Base-by-base conservation (phyloP, 2,888 invertebrate genomes). In the Idaea straminata region DNA sequence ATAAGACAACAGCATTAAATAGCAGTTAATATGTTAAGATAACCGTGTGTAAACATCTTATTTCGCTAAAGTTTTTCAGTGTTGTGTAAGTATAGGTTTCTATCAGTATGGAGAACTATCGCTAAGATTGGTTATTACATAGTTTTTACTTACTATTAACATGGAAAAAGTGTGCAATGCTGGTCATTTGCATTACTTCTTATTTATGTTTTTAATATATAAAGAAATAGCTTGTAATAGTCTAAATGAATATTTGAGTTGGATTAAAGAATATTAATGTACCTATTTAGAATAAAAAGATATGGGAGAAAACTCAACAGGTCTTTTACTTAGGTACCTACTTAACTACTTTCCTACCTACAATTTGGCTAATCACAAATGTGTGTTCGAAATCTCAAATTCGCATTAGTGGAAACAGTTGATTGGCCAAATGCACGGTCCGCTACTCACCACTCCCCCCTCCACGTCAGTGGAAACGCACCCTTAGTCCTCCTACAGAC, bases 221-320 rank as follows among this genome's bases (percentile, higher is more conserved):
- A 84, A 83, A 82, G 83, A 88, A 88, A 91, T 92, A 92, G 92
- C 92, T 91, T 92, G 88, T 92, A 92, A 92, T 92, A 92, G 92
- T 92, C 91, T 91, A 88, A 92, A 89, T 89, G 84, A 91, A 89
- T 88, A 91, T 91, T 92, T 92, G 90, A 92, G 91, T 92, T 92
- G 91, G 88, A 88, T 89, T 91, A 90, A 89, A 91, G 85, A 92
- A 92, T 91, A 92, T 92, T 92, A 92, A 92, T 92, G 92, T 92
- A 47, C 47, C 47, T 47, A 92, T 92, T 91, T 92, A 92, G 92
- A 92, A 91, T 92, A 92, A 92, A 91, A 92, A 92, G 91, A 91
- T 89, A 91, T 91, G 91, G 91, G 88, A 89, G 87, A 87, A 88
- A 87, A 84, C 73, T 82, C 74, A 73, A 69, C 72, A 72, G 65